Evolutionary conservation across 2,888 invertebrate genomes (phyloP).

Genomic region (Coelogynopora nodosa): DNA sequence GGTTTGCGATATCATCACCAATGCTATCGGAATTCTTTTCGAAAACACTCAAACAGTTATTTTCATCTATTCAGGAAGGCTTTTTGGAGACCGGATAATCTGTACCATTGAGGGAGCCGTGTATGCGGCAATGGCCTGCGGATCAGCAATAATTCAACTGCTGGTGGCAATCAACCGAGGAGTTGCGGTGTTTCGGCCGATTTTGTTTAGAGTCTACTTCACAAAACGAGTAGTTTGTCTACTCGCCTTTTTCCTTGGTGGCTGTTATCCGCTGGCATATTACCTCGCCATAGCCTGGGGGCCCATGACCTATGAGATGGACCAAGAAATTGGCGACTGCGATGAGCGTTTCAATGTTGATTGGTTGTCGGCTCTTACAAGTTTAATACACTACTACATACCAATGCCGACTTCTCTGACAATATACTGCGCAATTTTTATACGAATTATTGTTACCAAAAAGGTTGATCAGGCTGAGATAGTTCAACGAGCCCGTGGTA

Average conservation of each 20-base stretch:
- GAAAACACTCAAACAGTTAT: not conserved
- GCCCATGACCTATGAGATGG: not conserved
- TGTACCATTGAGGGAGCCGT: not conserved
- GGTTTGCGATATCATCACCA: not conserved
- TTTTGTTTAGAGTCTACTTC: not conserved
- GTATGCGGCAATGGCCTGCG: not conserved
- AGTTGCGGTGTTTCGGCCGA: not conserved
- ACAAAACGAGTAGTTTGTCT: not conserved
- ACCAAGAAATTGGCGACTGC: not conserved
- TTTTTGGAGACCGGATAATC: not conserved
- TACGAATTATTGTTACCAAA: not conserved
- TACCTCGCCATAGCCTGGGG: not conserved
- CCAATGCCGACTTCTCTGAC: not conserved
- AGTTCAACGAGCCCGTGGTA: not conserved
- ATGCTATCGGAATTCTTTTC: not conserved
- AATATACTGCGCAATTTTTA: not conserved
- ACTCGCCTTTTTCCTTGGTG: not conserved
- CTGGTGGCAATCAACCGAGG: not conserved
- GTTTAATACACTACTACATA: not conserved
- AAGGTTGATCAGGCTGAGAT: not conserved
- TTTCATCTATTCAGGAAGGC: not conserved
- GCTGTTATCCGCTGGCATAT: not conserved
- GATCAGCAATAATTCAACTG: not conserved
- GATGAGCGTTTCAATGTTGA: not conserved
- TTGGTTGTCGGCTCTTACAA: no score